Evolutionary conservation across 1,140 invertebrate genomes (phyloP).

Genomic region (Zaprionus lachaisei): DNA sequence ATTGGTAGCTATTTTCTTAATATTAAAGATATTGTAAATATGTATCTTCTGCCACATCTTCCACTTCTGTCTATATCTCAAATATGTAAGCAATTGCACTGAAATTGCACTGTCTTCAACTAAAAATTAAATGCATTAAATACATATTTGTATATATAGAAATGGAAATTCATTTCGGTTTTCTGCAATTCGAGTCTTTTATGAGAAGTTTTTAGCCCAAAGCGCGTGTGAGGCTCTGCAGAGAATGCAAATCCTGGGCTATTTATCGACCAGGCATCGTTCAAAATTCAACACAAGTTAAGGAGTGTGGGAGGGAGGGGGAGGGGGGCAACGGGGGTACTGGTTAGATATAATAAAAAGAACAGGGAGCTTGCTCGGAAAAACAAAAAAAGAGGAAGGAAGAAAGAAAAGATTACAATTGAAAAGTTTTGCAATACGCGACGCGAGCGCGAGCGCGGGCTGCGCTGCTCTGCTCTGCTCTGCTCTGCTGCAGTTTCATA

Average conservation of each 20-base stretch:
- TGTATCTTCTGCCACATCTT: too few relatives aligned
- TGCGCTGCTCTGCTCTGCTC: slow-evolving; percentile 46
- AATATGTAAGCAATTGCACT: too few relatives aligned
- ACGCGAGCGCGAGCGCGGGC: slow-evolving; percentile 12
- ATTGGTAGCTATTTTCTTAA: too few relatives aligned
- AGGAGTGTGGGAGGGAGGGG: slow-evolving; percentile 47
- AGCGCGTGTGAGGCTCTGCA: slow-evolving; percentile 12
- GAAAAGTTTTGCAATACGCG: slow-evolving; percentile 80
- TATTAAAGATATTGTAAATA: too few relatives aligned
- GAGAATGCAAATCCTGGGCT: slow-evolving; percentile 60
- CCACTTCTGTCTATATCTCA: too few relatives aligned
- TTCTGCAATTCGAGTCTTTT: neutral
- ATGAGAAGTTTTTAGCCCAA: slow-evolving; percentile 22
- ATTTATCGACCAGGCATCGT: slow-evolving; percentile 68
- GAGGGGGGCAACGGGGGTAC: slow-evolving; percentile 3
- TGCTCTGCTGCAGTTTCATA: slow-evolving; percentile 65
- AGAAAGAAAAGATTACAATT: slow-evolving; percentile 71
- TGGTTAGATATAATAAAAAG: slow-evolving; percentile 24
- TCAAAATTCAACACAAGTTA: slow-evolving; percentile 75
- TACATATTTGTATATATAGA: neutral
- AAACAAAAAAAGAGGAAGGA: slow-evolving; percentile 18
- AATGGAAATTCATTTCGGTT: neutral
- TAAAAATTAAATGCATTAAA: too few relatives aligned
- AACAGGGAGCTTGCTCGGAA: slow-evolving; percentile 16
- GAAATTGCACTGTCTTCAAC: too few relatives aligned